Evolutionary conservation across 2,888 invertebrate species (phyloP), one percentile per base, ranked within the genome.

Genomic region (Habrosyne pyritoides): DNA sequence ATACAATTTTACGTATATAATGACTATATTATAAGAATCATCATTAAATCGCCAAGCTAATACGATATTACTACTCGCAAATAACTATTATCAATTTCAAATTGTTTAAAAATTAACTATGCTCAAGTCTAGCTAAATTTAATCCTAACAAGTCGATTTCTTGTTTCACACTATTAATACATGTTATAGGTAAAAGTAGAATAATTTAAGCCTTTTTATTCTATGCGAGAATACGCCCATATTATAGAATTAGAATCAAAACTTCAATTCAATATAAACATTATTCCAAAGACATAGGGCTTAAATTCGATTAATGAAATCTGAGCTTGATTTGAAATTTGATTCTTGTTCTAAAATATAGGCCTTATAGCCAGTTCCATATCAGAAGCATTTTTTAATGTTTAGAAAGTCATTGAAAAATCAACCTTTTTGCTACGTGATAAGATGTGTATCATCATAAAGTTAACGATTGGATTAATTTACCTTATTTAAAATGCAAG

Each of bases 281-380:
- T 42, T 18, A 8, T 18, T 2, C 18, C 42, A 42, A 42, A 3
- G 42, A 36, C n/a, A 30, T 49, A 14, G 26, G 24, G 33, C 56
- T 55, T 14, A 24, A 24, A 51, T 33, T 21, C 18, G 18, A 33
- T 33, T 51, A 21, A 21, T 33, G 51, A 18, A 30, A 33, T 33
- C 33, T 21, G 21, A 49, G 49, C n/a, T 14, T 49, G 28, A 49
- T 24, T 28, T 28, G n/a, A 8, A n/a, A n/a, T 33, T 54, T 55
- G 59, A 53, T 28, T 58, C 53, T 62, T 58, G 50, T 14, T 58
- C 33, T 53, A 50, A 7, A 66, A 54, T n/a, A 66, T 56, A 8
- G 21, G 26, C 10, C 14, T 24, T 53, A 52, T 52, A 21, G n/a
- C n/a, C n/a, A n/a, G n/a, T n/a, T n/a, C n/a, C n/a, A n/a, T n/a